Conservation (phyloP, 2,797 vertebrate species). For the Cuculus canorus region DNA sequence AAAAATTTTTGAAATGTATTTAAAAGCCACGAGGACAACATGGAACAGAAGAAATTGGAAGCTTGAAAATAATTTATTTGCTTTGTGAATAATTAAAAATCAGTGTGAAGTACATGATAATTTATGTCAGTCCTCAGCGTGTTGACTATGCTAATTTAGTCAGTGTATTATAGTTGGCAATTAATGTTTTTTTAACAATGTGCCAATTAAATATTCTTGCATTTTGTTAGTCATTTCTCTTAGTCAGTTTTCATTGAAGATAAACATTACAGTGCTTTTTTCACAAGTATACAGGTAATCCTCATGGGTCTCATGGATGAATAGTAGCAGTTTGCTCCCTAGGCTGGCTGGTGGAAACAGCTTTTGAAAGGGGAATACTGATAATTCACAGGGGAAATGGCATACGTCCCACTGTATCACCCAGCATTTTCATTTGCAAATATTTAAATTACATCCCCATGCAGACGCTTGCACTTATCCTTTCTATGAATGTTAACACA, state of each 20-base stretch:
- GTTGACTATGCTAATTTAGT: constrained; percentile 36
- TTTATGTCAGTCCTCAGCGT: neutral
- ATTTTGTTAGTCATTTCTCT: neutral
- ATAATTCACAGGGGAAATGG: fast-evolving
- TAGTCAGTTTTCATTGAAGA: neutral
- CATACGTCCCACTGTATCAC: fast-evolving
- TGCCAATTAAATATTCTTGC: neutral
- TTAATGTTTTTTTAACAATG: neutral
- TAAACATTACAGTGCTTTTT: neutral
- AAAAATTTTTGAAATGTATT: neutral
- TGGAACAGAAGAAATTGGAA: neutral
- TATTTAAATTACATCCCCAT: neutral
- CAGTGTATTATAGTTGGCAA: neutral
- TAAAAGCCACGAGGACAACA: neutral
- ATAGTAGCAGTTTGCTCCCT: fast-evolving
- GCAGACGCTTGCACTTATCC: neutral
- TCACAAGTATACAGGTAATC: neutral
- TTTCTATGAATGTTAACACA: fast-evolving
- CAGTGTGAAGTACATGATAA: neutral
- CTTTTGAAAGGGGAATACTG: neutral
- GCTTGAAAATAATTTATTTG: constrained; percentile 4
- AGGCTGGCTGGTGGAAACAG: neutral
- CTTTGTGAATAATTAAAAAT: constrained; percentile 39
- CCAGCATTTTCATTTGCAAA: fast-evolving
- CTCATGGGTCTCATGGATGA: fast-evolving